Percentiles rank a stretch among this genome's conserved stretches.
These are phyloP conservation scores for Iselma pallidipennis DNA, from an alignment of 2,888 invertebrate genomes.

Conservation along the genomic window DNA sequence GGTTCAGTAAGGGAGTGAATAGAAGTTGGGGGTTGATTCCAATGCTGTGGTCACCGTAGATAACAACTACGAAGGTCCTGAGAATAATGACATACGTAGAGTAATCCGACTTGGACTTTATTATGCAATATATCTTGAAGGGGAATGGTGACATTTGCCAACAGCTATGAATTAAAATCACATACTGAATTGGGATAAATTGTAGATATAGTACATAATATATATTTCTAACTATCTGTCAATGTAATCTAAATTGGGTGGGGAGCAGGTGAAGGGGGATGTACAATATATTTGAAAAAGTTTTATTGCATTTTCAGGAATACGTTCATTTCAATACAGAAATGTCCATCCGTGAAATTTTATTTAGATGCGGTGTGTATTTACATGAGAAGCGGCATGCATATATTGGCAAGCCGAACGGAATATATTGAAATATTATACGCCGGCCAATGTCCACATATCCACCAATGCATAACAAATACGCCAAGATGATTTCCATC, in stretches of 20 bases:
- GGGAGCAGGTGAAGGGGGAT: not conserved
- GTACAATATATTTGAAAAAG: constrained; percentile 5
- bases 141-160: not conserved
- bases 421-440: constrained; percentile 57
- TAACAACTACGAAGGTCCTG: constrained; percentile 14
- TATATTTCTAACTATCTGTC: not conserved
- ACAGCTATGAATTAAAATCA: not conserved
- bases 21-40: not conserved
- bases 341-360: constrained; percentile 47
- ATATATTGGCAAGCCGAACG: constrained; percentile 29
- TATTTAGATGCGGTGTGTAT: constrained; percentile 44
- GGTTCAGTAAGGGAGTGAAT: not conserved
- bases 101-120: constrained; percentile 17
- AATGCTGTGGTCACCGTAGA: constrained; percentile 21
- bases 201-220: too few relatives aligned
- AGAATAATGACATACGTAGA: constrained; percentile 22
- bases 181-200: not conserved
- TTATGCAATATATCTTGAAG: constrained; percentile 8
- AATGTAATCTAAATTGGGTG: not conserved
- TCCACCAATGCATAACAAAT: constrained; percentile 57
- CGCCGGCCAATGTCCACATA: constrained; percentile 54
- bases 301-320: constrained; percentile 33
- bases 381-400: constrained; percentile 35
- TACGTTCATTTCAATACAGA: constrained; percentile 43
- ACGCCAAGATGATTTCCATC: constrained; percentile 53